These are phyloP conservation scores for Umimayanthus chanpuru DNA, from an alignment of 92 coral and sea anemone genomes.

Conservation along the genomic window DNA sequence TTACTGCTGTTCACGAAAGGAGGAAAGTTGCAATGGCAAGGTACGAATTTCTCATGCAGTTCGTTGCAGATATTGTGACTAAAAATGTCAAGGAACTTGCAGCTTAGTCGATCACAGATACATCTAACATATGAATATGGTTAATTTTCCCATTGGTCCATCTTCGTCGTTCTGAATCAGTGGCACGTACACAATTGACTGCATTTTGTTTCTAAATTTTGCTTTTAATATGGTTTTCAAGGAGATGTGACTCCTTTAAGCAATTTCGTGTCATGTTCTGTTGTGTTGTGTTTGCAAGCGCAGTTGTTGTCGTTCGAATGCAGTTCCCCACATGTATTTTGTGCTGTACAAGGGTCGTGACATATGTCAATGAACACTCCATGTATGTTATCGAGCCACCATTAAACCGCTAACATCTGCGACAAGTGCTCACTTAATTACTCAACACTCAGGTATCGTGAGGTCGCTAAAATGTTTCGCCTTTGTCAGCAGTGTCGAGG, in stretches of 20 bases:
- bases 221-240: too few species aligned
- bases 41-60: background rate
- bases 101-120: background rate
- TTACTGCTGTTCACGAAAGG: conserved; percentile 18
- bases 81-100: background rate
- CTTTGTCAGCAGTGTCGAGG: background rate
- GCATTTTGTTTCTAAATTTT: background rate
- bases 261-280: background rate
- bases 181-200: background rate
- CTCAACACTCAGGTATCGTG: background rate
- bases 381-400: background rate
- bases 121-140: background rate
- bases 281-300: background rate
- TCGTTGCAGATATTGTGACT: background rate
- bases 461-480: background rate
- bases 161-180: background rate
- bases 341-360: background rate
- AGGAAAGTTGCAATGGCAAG: conserved; percentile 11
- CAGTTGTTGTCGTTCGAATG: background rate
- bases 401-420: conserved; percentile 21
- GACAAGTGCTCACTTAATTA: background rate
- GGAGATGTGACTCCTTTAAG: background rate
- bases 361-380: background rate
- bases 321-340: background rate
- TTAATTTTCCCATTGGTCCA: background rate